These are phyloP conservation scores for Xylophagus ater DNA, from an alignment of 2,888 invertebrate species.

Conservation along the genomic window DNA sequence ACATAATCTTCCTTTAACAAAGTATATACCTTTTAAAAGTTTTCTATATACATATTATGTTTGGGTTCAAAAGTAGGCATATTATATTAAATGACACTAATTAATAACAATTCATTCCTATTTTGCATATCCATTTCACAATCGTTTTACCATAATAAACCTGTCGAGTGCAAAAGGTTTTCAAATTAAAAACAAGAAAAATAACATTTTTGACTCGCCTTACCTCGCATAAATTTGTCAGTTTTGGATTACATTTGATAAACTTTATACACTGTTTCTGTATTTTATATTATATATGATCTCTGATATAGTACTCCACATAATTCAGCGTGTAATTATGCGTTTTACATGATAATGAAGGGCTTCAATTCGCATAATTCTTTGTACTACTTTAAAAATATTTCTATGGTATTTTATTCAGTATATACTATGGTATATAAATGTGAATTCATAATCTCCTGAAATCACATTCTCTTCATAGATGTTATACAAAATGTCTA, in stretches of 20 bases:
- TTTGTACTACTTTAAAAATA: conserved; percentile 7
- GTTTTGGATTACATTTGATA: conserved; percentile 12
- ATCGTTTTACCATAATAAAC: not conserved
- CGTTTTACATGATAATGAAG: conserved; percentile 16
- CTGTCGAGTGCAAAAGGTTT: not conserved
- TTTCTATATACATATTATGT: too few relatives aligned
- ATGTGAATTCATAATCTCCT: not conserved
- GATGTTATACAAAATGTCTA: not conserved
- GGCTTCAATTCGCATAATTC: conserved; percentile 16
- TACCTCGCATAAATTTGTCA: conserved; percentile 15
- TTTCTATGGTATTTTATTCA: conserved; percentile 4
- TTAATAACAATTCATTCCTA: too few relatives aligned
- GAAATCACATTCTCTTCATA: not conserved
- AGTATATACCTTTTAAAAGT: too few relatives aligned
- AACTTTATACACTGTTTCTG: conserved; percentile 7
- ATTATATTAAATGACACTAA: too few relatives aligned
- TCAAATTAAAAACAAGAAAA: too few relatives aligned
- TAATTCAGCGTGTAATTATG: conserved; percentile 16
- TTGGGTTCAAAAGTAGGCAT: too few relatives aligned
- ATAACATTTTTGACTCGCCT: not conserved
- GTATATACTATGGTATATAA: conserved; percentile 7
- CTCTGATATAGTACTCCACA: not conserved
- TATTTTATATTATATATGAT: too few relatives aligned
- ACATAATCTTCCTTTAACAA: too few relatives aligned
- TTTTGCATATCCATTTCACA: too few relatives aligned